A percentile compares a stretch with the other conserved stretches of the same genome.
phyloP scores from a whole-genome alignment of 2,113 vertebrate genomes.

The Butorides virescens region DNA sequence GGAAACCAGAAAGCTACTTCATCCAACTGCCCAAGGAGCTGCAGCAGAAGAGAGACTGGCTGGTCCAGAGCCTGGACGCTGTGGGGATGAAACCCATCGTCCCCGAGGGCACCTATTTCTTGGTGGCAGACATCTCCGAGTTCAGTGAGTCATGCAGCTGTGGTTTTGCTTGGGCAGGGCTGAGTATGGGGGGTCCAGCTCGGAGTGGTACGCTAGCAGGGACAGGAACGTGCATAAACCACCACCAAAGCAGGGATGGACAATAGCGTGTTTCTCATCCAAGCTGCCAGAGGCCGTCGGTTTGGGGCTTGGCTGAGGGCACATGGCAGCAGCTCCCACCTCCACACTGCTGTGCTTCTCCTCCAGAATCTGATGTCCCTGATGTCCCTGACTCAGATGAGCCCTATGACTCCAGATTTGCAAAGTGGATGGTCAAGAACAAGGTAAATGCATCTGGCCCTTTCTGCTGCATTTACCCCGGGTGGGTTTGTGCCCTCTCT shows the following conservation, averaged over 20 bases:
- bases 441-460: conserved; percentile 72
- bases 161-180: background rate
- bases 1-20: conserved; percentile 89
- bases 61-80: conserved; percentile 76
- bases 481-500: background rate
- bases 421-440: conserved; percentile 91
- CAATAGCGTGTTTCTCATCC: background rate
- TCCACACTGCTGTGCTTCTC: background rate
- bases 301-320: background rate
- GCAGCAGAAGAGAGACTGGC: conserved; percentile 77
- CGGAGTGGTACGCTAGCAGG: rapidly evolving
- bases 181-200: background rate
- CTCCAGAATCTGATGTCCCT: conserved; percentile 78
- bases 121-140: conserved; percentile 86
- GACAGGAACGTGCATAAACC: background rate
- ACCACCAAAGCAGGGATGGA: background rate
- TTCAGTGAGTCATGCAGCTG: conserved; percentile 79
- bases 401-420: conserved; percentile 82
- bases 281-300: background rate
- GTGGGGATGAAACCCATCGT: conserved; percentile 84
- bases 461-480: rapidly evolving
- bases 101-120: conserved; percentile 90
- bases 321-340: background rate
- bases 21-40: conserved; percentile 75
- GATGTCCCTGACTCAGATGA: conserved; percentile 53